phyloP scores from a whole-genome alignment of 2,113 vertebrate species.

The Mastomys natalensis region DNA sequence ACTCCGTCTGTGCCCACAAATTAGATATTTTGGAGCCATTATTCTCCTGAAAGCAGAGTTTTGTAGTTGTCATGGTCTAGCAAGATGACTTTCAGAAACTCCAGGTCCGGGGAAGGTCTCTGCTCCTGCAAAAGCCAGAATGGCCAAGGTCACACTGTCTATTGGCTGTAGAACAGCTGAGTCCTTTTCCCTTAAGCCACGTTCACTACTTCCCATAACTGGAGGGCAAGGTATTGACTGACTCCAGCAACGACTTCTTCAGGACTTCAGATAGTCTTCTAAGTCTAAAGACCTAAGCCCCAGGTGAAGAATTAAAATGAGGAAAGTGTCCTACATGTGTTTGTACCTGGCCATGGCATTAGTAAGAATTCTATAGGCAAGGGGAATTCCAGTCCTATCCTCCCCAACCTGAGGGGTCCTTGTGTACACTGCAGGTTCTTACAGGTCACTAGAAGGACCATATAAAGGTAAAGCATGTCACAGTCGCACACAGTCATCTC shows the following conservation, averaged over 20 bases:
- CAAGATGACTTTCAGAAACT: not conserved
- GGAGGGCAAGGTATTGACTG: not conserved
- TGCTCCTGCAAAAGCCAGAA: not conserved
- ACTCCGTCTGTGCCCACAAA: slow-evolving; percentile 8
- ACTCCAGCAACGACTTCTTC: not conserved
- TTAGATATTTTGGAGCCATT: not conserved
- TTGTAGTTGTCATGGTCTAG: not conserved
- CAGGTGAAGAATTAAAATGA: not conserved
- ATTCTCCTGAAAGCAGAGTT: not conserved
- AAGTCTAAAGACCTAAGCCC: not conserved
- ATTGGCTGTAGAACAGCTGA: not conserved
- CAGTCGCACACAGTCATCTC: not conserved
- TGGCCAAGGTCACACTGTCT: not conserved
- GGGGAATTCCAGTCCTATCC: too few species aligned
- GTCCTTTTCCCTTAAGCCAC: not conserved
- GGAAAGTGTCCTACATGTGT: not conserved
- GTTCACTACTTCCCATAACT: not conserved
- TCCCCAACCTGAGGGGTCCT: not conserved
- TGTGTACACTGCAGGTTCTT: not conserved
- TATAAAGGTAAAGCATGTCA: not conserved
- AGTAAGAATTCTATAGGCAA: not conserved
- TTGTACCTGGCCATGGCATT: not conserved
- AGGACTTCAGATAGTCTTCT: slow-evolving; percentile 23
- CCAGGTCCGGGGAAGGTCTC: not conserved
- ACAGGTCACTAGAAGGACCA: not conserved